Conservation (phyloP, 2,113 vertebrate genomes). For the Cepphus grylle region DNA sequence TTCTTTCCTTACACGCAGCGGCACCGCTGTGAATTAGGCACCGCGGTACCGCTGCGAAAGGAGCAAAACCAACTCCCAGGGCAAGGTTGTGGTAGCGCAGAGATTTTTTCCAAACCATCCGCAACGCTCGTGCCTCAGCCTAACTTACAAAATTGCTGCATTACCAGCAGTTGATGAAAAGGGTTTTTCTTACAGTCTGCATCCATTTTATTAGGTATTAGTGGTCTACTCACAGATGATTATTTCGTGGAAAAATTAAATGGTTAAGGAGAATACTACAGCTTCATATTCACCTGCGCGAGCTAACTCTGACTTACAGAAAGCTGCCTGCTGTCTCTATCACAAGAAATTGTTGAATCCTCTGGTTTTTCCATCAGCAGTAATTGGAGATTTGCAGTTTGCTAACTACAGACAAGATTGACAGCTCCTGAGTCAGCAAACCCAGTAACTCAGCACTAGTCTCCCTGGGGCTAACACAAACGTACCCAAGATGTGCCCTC, state of each 20-base stretch:
- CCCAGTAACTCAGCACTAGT: accelerated
- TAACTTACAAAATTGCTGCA: background rate
- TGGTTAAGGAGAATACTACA: background rate
- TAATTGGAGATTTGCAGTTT: background rate
- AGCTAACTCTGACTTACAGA: background rate
- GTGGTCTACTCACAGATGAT: background rate
- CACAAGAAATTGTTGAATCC: background rate
- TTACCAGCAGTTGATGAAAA: background rate
- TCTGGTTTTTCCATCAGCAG: background rate
- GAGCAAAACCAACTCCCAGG: background rate
- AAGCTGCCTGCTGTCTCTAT: background rate
- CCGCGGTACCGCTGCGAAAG: background rate
- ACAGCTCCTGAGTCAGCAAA: background rate
- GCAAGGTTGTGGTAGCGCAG: background rate
- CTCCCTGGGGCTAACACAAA: background rate
- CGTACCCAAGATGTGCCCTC: background rate
- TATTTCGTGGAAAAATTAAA: background rate
- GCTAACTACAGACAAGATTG: background rate
- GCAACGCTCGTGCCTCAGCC: background rate
- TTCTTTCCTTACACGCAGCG: background rate
- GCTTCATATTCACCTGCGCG: background rate
- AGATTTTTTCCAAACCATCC: accelerated
- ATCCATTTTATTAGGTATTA: background rate
- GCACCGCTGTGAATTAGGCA: background rate
- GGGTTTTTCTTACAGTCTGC: background rate